phyloP scores from a whole-genome alignment of 2,888 invertebrate genomes.

The Mesoligia furuncula region DNA sequence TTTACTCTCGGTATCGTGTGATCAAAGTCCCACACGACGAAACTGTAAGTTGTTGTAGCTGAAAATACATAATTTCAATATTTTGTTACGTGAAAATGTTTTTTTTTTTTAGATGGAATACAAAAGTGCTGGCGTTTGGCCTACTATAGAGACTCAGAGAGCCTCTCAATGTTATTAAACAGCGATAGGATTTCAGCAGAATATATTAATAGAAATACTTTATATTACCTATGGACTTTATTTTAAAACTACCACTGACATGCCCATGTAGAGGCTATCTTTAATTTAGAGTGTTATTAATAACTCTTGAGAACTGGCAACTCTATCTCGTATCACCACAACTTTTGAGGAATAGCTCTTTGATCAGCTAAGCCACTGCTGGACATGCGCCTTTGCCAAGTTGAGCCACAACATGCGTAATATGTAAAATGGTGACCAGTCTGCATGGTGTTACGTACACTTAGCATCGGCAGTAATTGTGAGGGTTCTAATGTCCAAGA shows the following conservation, averaged over 20 bases:
- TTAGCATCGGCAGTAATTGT: not conserved
- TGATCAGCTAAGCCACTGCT: not conserved
- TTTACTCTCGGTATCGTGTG: slow-evolving; percentile 84
- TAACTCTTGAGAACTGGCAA: not conserved
- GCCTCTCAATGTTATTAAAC: too few species aligned
- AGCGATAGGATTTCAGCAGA: too few species aligned
- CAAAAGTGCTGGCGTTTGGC: not conserved
- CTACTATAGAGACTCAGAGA: too few species aligned
- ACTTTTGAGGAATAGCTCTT: not conserved
- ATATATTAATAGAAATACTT: too few species aligned
- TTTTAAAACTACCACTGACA: too few species aligned
- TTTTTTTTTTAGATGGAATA: not conserved
- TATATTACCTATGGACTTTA: too few species aligned
- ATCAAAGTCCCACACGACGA: slow-evolving; percentile 95
- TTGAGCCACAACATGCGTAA: not conserved
- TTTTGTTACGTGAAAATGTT: not conserved
- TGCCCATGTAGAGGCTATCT: not conserved
- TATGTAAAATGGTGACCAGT: not conserved
- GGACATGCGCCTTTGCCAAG: not conserved
- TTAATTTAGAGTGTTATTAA: not conserved
- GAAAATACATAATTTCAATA: slow-evolving; percentile 54
- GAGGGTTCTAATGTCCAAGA: not conserved
- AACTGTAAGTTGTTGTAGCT: slow-evolving; percentile 95
- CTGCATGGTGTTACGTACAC: not conserved
- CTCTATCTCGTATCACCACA: not conserved